phyloP scores from a whole-genome alignment of 2,797 vertebrate species.

The Bradypodion pumilum region DNA sequence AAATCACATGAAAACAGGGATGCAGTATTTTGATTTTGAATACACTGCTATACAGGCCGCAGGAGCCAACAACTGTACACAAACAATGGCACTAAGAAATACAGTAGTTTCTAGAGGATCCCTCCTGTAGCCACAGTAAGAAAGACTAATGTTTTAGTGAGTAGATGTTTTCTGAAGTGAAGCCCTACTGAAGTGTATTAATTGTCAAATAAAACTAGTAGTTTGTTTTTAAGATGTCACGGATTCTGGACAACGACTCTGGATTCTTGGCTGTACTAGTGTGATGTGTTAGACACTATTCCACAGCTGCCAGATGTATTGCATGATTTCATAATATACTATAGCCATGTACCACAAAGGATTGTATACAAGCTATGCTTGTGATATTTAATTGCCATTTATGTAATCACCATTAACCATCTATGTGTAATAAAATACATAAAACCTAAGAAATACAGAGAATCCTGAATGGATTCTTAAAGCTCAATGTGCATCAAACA shows the following conservation, averaged over 20 bases:
- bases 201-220: no score
- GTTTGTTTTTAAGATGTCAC: no score
- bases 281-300: no score
- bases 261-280: no score
- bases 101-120: no score
- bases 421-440: not conserved
- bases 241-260: no score
- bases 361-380: not conserved
- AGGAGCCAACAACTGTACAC: not conserved
- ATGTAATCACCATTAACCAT: not conserved
- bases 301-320: no score
- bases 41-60: not conserved
- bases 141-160: no score
- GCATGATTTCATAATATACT: not conserved
- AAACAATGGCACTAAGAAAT: no score
- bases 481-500: not conserved
- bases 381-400: not conserved
- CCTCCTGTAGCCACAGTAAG: no score
- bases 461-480: not conserved
- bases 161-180: no score
- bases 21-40: not conserved
- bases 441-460: not conserved
- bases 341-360: not conserved
- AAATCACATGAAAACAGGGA: not conserved
- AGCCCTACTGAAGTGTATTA: no score